Evolutionary conservation across 2,888 invertebrate species (phyloP).

Genomic region (Girardia tigrina): DNA sequence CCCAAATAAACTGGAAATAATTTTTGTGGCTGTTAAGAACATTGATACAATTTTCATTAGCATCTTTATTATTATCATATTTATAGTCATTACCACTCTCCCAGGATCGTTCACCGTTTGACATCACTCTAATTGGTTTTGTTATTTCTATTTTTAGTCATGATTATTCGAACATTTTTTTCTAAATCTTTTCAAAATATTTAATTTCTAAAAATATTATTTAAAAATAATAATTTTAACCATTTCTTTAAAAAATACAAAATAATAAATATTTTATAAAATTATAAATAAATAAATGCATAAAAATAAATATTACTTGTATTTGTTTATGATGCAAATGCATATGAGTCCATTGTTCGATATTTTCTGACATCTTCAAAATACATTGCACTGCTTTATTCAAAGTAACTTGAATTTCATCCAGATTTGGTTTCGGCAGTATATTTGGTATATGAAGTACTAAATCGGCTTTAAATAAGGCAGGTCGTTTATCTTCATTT

Average conservation of each 20-base stretch:
- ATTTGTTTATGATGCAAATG: constrained; percentile 46
- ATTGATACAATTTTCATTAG: no score
- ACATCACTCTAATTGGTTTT: no score
- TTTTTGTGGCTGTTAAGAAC: no score
- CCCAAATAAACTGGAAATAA: no score
- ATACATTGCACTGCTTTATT: constrained; percentile 69
- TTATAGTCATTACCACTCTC: no score
- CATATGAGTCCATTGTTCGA: constrained; percentile 76
- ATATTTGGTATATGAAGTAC: constrained; percentile 74
- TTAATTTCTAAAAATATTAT: neutral
- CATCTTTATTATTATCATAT: no score
- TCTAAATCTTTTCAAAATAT: no score
- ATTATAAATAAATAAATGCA: neutral
- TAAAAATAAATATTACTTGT: constrained; percentile 41
- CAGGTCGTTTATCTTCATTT: constrained; percentile 43
- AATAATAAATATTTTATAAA: neutral
- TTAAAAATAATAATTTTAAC: neutral
- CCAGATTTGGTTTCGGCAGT: constrained; percentile 69
- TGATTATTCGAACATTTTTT: no score
- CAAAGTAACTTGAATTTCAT: constrained; percentile 75
- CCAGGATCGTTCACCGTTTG: no score
- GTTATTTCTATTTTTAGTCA: no score
- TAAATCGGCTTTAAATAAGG: constrained; percentile 65
- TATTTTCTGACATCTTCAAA: constrained; percentile 71
- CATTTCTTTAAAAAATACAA: neutral